Base-by-base conservation (phyloP, 2,797 vertebrate species). In the Kryptopterus vitreolus region DNA sequence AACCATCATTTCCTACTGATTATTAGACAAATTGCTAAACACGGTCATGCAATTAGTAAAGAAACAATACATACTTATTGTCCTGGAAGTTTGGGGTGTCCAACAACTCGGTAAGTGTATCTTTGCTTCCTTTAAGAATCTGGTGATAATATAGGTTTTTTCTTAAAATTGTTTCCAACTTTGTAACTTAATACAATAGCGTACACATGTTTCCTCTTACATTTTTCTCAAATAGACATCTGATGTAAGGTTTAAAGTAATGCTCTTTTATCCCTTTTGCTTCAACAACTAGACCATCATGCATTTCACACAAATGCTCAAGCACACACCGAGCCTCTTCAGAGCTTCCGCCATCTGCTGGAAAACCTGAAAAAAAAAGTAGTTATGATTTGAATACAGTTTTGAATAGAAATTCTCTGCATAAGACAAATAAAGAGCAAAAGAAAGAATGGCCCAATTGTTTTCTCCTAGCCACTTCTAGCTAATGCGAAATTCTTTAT, bases 251-350 rank as follows among this genome's bases (percentile, higher is more conserved):
- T 82, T 94, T 99, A 87, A 98, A 99, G 89, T 98, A 98, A 90
- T 99, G 96, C 82, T 98, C 96, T 77, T 98, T 98, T 92, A 99
- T 98, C 86, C 96, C 96, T 84, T 98, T 99, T 0, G 97, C 98
- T 85, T 99, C 98, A 61, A 99, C 94, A 20, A 95, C 91, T 85
- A 99, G 93, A 10, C 98, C 98, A 0, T 98, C 95, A 0, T 99
- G 96, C 52, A 98, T 92, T 82, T 98, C 95, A 70, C 98, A 99
- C 5, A 99, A 87, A 0, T 89, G 78, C 83, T 95, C 93, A 86
- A 99, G 91, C 85, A 98, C 94, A 31, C 96, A 98, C 0, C 94
- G 95, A 75, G 93, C 89, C 16, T 94, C 92, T 29, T 92, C 92
- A 0, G 88, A 66, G 29, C 86, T 82, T 9, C 84, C 82, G 0